phyloP scores from a whole-genome alignment of 2,797 vertebrate species.

The Pseudochirops cupreus region DNA sequence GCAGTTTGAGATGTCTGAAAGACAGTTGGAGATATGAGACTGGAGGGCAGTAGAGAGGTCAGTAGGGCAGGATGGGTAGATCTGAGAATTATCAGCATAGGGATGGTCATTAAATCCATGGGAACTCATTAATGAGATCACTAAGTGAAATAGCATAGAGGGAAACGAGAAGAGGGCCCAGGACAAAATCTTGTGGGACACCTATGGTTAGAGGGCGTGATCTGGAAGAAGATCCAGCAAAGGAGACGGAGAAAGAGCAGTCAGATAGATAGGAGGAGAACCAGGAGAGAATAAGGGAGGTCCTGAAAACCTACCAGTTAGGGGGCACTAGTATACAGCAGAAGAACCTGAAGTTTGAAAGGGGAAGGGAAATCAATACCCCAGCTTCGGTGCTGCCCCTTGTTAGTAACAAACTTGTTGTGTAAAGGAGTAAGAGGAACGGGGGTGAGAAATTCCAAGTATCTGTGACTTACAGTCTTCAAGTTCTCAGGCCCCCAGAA shows the following conservation, averaged over 20 bases:
- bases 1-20: neutral
- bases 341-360: neutral
- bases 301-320: neutral
- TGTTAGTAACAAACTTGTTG: neutral
- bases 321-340: neutral
- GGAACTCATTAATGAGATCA: neutral
- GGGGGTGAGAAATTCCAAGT: neutral
- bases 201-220: neutral
- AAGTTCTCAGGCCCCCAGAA: neutral
- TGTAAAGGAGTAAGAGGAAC: neutral
- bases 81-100: neutral
- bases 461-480: neutral
- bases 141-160: neutral
- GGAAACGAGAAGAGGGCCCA: neutral
- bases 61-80: neutral
- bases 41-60: neutral
- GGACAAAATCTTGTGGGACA: neutral
- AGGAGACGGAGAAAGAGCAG: neutral
- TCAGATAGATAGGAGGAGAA: neutral
- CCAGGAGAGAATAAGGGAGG: neutral
- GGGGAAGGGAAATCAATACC: neutral
- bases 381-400: no score
- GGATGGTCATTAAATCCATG: neutral
- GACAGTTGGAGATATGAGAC: neutral
- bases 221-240: neutral